Evolutionary conservation across 1,140 invertebrate species (phyloP).

Genomic region (Diorhabda sublineata): DNA sequence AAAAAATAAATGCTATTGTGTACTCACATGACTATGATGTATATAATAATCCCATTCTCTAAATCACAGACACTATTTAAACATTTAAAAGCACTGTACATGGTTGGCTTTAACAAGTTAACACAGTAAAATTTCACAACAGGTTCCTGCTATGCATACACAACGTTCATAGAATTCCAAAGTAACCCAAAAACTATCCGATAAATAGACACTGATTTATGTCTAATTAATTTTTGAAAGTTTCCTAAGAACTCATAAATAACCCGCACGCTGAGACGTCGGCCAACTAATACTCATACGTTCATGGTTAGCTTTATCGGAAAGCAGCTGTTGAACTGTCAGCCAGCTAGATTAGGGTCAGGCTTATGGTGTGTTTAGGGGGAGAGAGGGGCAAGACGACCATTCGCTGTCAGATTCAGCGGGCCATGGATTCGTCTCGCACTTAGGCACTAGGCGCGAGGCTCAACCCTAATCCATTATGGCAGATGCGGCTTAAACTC

Average conservation of each 20-base stretch:
- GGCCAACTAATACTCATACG: constrained; percentile 10
- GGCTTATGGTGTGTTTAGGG: constrained; percentile 32
- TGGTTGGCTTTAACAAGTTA: too few species aligned
- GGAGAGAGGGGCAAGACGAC: constrained; percentile 30
- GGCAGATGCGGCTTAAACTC: constrained; percentile 38
- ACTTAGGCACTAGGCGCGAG: constrained; percentile 36
- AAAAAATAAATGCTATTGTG: too few species aligned
- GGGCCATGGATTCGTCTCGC: constrained; percentile 38
- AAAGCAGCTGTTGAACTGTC: constrained; percentile 44
- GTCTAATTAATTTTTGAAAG: constrained; percentile 12
- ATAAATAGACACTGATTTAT: constrained; percentile 25
- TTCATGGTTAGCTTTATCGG: constrained; percentile 31
- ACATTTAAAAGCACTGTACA: too few species aligned
- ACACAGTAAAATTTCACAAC: too few species aligned
- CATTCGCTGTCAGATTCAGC: constrained; percentile 39
- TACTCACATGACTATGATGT: too few species aligned
- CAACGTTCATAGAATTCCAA: not conserved
- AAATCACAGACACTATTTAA: too few species aligned
- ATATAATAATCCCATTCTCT: too few species aligned
- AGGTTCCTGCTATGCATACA: not conserved
- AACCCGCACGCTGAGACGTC: constrained; percentile 20
- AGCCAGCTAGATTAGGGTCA: constrained; percentile 44
- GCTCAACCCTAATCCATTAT: constrained; percentile 45
- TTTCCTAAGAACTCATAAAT: constrained; percentile 27
- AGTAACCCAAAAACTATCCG: constrained; percentile 1